A percentile compares a stretch with the other conserved stretches of the same genome.
These are phyloP conservation scores for Patiria pectinifera DNA, from an alignment of 53 echinoderm and acorn worm species.

Conservation along the genomic window DNA sequence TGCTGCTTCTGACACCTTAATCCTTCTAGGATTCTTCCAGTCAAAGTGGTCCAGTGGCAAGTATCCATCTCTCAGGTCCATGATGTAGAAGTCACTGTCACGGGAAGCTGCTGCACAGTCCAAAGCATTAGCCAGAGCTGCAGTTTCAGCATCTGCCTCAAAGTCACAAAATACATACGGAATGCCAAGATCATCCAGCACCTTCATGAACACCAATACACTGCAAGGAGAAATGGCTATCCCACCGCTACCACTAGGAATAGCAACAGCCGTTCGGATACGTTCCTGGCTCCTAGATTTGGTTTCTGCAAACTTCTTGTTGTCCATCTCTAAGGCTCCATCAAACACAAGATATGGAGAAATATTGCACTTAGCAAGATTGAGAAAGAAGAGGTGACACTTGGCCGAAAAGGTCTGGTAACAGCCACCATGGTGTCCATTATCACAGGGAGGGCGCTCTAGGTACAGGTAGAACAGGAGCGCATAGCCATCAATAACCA, in stretches of 20 bases:
- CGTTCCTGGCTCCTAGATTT: conserved; percentile 62
- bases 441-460: conserved; percentile 62
- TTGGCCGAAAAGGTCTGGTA: conserved; percentile 69
- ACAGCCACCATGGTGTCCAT: conserved; percentile 86
- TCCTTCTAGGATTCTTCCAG: conserved; percentile 60
- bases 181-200: conserved; percentile 71
- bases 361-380: conserved; percentile 72
- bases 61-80: conserved; percentile 86
- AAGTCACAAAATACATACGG: conserved; percentile 77
- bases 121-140: conserved; percentile 80
- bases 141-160: conserved; percentile 93
- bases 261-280: conserved; percentile 59
- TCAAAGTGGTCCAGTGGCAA: conserved; percentile 75
- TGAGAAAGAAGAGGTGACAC: conserved; percentile 70
- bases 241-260: conserved; percentile 56
- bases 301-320: conserved; percentile 81
- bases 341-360: conserved; percentile 83
- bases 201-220: conserved; percentile 67
- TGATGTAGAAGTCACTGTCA: conserved; percentile 93
- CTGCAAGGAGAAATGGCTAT: conserved; percentile 61
- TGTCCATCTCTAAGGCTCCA: conserved; percentile 83
- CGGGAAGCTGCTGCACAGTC: conserved; percentile 81
- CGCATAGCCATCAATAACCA: conserved; percentile 88
- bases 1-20: neutral
- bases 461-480: conserved; percentile 66